Evolutionary conservation across 2,797 vertebrate species (phyloP).

Genomic region (Neomorphus geoffroyi): DNA sequence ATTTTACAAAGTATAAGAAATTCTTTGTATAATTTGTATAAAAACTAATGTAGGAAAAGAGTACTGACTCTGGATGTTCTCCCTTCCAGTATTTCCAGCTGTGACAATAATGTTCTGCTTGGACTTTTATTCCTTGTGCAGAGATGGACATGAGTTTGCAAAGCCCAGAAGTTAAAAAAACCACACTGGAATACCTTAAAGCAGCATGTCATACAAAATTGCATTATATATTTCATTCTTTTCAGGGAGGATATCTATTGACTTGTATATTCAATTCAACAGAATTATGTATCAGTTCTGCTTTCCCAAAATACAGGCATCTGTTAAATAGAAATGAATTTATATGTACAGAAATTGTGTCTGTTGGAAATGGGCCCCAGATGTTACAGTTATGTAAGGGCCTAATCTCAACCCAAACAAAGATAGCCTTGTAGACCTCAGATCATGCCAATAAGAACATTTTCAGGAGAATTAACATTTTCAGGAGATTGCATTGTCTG

Average conservation of each 20-base stretch:
- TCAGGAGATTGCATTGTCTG: neutral
- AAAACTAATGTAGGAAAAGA: neutral
- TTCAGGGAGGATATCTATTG: neutral
- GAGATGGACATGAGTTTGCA: neutral
- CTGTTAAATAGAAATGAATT: neutral
- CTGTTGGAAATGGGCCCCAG: constrained; percentile 24
- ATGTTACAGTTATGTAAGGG: constrained; percentile 46
- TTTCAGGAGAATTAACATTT: neutral
- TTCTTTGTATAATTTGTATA: neutral
- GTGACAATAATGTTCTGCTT: neutral
- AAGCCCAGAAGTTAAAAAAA: neutral
- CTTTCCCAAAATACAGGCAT: neutral
- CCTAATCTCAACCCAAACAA: constrained; percentile 25
- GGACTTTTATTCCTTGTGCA: neutral
- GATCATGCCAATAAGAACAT: neutral
- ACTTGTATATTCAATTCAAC: neutral
- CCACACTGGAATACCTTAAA: neutral
- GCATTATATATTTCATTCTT: neutral
- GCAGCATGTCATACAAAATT: neutral
- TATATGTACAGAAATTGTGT: neutral
- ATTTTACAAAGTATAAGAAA: neutral
- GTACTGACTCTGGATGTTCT: neutral
- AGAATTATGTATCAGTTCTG: neutral
- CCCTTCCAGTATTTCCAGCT: neutral
- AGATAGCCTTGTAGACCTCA: constrained; percentile 22